phyloP scores from a whole-genome alignment of 2,888 invertebrate genomes.

The Troilus luridus region DNA sequence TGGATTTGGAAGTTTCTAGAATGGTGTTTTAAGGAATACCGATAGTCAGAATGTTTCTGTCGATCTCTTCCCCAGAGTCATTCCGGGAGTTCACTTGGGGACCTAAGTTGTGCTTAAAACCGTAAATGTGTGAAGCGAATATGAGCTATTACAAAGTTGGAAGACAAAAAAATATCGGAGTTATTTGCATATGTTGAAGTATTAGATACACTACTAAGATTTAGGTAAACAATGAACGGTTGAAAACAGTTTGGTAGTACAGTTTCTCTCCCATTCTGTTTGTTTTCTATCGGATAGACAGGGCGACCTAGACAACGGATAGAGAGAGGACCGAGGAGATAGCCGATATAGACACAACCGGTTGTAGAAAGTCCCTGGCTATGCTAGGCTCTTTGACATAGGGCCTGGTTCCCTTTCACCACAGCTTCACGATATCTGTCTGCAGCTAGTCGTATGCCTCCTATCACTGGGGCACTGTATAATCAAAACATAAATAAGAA shows the following conservation, averaged over 20 bases:
- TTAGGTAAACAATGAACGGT: neutral
- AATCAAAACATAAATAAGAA: neutral
- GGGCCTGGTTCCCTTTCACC: constrained; percentile 45
- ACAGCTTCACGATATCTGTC: neutral
- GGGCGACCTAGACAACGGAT: neutral
- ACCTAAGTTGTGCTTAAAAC: no score
- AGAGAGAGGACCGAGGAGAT: neutral
- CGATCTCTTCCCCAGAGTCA: no score
- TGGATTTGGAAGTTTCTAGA: no score
- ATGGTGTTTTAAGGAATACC: no score
- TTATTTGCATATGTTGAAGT: neutral
- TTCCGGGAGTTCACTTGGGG: no score
- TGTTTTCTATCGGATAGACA: neutral
- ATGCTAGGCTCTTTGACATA: constrained; percentile 24
- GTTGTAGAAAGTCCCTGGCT: constrained; percentile 19
- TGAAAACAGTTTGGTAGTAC: neutral
- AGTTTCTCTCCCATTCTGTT: neutral
- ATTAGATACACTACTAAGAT: neutral
- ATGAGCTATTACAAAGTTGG: neutral
- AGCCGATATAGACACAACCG: constrained; percentile 27
- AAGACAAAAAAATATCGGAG: neutral
- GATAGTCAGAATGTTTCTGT: no score
- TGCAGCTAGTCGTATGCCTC: neutral
- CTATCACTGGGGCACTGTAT: neutral
- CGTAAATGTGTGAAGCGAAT: no score